Conservation (phyloP, 1,140 invertebrate genomes). For the Leptinotarsa defecta region DNA sequence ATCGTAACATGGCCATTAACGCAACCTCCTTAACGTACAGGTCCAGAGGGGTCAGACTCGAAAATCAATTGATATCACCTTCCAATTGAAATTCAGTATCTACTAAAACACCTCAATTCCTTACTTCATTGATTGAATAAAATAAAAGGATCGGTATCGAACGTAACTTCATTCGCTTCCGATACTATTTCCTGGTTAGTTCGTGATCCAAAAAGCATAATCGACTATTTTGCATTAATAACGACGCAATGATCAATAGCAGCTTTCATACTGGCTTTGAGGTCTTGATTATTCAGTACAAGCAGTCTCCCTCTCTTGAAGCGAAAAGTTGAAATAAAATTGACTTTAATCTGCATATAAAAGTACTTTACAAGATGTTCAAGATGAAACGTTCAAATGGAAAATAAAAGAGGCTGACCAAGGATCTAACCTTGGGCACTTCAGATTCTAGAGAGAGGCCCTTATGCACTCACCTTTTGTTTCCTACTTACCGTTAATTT, state of each 20-base stretch:
- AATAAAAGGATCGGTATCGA: background rate
- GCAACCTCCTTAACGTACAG: no score
- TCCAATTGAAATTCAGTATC: background rate
- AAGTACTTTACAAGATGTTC: background rate
- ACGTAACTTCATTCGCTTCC: background rate
- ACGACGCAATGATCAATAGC: background rate
- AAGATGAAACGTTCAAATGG: background rate
- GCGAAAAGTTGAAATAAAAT: background rate
- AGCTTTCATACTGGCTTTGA: background rate
- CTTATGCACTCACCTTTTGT: no score
- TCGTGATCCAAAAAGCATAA: background rate
- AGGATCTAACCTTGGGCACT: background rate
- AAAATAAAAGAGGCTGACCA: background rate
- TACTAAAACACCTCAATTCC: background rate
- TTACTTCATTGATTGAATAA: background rate
- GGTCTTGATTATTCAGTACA: background rate
- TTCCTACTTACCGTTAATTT: no score
- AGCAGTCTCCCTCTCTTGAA: background rate
- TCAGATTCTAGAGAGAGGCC: background rate
- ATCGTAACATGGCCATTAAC: no score
- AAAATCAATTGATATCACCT: background rate
- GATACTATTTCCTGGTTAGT: background rate
- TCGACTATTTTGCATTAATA: background rate
- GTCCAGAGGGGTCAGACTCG: no score
- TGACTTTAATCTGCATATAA: background rate